Evolutionary conservation across 2,113 vertebrate species (phyloP), one percentile per base, ranked within the genome.

Genomic region (Protobothrops flavoviridis): DNA sequence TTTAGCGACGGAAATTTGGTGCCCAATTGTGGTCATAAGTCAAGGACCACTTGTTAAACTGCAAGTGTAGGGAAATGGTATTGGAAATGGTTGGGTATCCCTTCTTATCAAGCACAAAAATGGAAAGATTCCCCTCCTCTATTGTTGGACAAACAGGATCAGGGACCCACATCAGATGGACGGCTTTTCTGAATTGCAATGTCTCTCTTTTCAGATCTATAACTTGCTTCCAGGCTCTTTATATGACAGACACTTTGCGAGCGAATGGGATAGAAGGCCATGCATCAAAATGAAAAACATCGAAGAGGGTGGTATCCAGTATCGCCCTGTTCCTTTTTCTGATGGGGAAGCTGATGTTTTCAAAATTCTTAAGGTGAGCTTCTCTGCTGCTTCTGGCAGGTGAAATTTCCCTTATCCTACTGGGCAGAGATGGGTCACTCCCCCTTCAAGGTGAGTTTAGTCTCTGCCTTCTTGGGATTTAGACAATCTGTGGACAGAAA

Each of bases 281-380:
- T 98, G 97, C 50, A 20, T 97, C 2, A 12, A 21, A 1, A 88
- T 33, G 4, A 50, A 94, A 0, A 95, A 94, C 1, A 0, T 97
- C 7, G 8, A 93, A 74, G n/a, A 98, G 61, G 91, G 96, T 26
- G 97, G 97, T 13, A 95, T 97, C 23, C 17, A 87, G 81, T 97
- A 97, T 0, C 0, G 59, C 1, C 96, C 97, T 11, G 1, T 1
- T 26, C 39, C 21, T 53, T 91, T 93, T 90, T 94, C 95, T 56
- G 94, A 96, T 0, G 90, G 96, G 0, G 97, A 97, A 95, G 97
- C 96, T 56, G 97, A 98, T 85, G 92, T 97, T 85, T 97, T 97
- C 3, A 39, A 92, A 10, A 89, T 98, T 94, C 93, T 98, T 89
- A 50, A 95, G 96, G 98, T 97, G 96, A 97, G 93, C 6, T 39